A percentile compares a stretch with the other conserved stretches of the same genome.
These are phyloP conservation scores for Pseudochirops cupreus DNA, from an alignment of 2,797 vertebrate genomes.

Conservation along the genomic window DNA sequence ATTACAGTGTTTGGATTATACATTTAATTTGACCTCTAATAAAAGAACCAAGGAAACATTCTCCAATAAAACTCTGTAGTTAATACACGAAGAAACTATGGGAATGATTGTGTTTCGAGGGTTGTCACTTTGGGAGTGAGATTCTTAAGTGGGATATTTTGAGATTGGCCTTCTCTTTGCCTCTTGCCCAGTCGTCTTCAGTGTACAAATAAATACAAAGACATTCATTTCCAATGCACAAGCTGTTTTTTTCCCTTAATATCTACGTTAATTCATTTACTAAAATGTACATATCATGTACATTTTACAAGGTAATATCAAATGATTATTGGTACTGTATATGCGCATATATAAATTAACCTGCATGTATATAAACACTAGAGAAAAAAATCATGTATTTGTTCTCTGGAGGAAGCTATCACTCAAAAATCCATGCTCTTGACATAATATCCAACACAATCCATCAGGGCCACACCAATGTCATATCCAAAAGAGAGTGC, in stretches of 20 bases:
- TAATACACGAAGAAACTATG: constrained; percentile 56
- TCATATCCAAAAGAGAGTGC: constrained; percentile 39
- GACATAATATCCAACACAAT: constrained; percentile 19
- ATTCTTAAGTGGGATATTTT: constrained; percentile 65
- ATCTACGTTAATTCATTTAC: constrained; percentile 72
- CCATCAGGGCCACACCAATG: constrained; percentile 40
- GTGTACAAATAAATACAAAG: constrained; percentile 68
- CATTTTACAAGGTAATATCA: constrained; percentile 72
- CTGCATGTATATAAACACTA: constrained; percentile 79
- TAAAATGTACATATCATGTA: constrained; percentile 70
- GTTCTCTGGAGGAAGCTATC: constrained; percentile 81
- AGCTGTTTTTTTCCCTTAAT: constrained; percentile 70
- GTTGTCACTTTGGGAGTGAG: constrained; percentile 46
- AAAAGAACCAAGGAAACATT: constrained; percentile 50
- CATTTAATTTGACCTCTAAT: constrained; percentile 46
- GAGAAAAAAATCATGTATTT: constrained; percentile 79
- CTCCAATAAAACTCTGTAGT: constrained; percentile 63
- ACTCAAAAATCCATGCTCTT: constrained; percentile 30
- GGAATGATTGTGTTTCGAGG: constrained; percentile 32
- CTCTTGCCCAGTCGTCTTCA: background rate
- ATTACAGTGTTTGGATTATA: constrained; percentile 44
- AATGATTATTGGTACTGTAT: constrained; percentile 77
- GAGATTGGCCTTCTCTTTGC: constrained; percentile 54
- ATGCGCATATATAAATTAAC: constrained; percentile 80
- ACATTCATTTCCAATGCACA: constrained; percentile 72